Evolutionary conservation across 1,140 invertebrate species (phyloP), one percentile per base, ranked within the genome.

Genomic region (Babylonia areolata): DNA sequence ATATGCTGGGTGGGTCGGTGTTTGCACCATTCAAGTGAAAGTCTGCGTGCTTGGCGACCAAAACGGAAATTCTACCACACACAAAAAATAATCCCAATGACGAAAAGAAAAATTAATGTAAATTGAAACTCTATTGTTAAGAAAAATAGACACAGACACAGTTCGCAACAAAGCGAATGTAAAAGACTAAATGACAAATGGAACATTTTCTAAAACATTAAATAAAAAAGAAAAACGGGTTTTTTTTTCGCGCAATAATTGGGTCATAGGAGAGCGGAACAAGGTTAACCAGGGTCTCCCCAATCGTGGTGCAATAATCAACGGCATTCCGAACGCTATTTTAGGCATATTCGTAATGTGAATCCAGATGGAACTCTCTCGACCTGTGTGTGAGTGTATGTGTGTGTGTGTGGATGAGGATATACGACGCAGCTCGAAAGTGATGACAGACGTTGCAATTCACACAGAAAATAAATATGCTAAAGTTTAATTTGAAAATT

Each of bases 11-110:
- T 12, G 37, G 23, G 28, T 75, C 75, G n/a, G 23, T 5, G 82
- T 84, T 84, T 73, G 69, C 82, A 80, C 78, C 28, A 80, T 42
- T 2, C 6, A 39, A 6, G 9, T 42, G 42, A n/a, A 80, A 51
- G 78, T 80, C 37, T 39, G 69, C 81, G 64, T 84, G 37, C 69
- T 46, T 39, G n/a, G 40, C 39, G 28, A 84, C 82, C 28, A 12
- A 0, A 69, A 20, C 37, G 82, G 37, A 84, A 73, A 23, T n/a
- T 3, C 28, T 54, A n/a, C n/a, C n/a, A n/a, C 31, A 3, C 78
- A 40, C 78, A 42, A 1, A 80, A 54, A 51, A 23, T 80, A 80
- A 42, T 51, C 9, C 78, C 15, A 3, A 35, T 17, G 3, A 6
- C 31, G 28, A 40, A 23, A 42, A 42, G 11, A 42, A 0, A 20